These are phyloP conservation scores for Anthopleura xanthogrammica DNA, from an alignment of 92 coral and sea anemone genomes.

Conservation along the genomic window DNA sequence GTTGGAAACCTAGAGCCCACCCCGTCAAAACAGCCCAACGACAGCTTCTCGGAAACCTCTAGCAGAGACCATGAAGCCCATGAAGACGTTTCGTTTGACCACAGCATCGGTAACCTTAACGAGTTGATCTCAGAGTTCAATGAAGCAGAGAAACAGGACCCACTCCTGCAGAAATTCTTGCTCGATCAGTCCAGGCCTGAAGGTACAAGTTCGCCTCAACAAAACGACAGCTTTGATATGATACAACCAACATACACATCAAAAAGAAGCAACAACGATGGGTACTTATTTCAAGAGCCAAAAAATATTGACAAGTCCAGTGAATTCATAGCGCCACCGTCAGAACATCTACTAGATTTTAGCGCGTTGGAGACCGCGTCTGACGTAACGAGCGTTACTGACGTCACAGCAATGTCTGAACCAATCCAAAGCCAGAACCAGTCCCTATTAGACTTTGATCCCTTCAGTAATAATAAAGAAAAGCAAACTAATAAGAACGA, in stretches of 20 bases:
- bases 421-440: conserved; percentile 21
- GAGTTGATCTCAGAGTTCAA: conserved; percentile 33
- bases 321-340: conserved; percentile 37
- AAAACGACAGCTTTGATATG: conserved; percentile 27
- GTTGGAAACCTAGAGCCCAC: background rate
- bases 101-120: conserved; percentile 36
- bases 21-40: conserved; percentile 3
- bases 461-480: conserved; percentile 6
- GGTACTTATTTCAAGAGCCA: background rate
- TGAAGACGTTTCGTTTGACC: conserved; percentile 27
- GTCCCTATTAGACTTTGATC: conserved; percentile 30
- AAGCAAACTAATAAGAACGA: conserved; percentile 1
- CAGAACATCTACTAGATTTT: conserved; percentile 40
- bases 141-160: conserved; percentile 34
- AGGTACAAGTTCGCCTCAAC: conserved; percentile 24
- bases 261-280: background rate
- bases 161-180: conserved; percentile 20
- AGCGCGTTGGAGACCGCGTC: conserved; percentile 34
- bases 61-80: conserved; percentile 15
- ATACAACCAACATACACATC: conserved; percentile 35
- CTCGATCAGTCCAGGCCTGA: conserved; percentile 21
- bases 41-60: conserved; percentile 20
- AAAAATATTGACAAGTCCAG: background rate
- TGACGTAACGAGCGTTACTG: background rate
- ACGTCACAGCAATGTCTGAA: conserved; percentile 37